These are phyloP conservation scores for Drosophila jambulina DNA, from an alignment of 1,140 invertebrate genomes.

Conservation along the genomic window DNA sequence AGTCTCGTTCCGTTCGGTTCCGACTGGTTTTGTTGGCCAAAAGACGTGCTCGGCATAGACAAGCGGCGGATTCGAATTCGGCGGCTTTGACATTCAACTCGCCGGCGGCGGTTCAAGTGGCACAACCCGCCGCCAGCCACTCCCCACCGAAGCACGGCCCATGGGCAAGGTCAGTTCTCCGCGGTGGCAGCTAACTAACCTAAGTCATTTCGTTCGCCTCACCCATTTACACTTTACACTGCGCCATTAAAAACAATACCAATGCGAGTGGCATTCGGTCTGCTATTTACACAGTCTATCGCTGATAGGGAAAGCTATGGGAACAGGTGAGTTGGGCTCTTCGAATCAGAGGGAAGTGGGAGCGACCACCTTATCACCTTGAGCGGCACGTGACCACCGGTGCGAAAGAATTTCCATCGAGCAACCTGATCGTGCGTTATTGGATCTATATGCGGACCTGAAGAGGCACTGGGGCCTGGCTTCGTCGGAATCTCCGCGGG, in stretches of 20 bases:
- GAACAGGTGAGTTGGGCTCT: slow-evolving; percentile 5
- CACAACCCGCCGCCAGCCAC: slow-evolving; percentile 17
- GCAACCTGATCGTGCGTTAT: slow-evolving; percentile 46
- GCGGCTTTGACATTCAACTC: slow-evolving; percentile 64
- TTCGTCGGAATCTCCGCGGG: slow-evolving; percentile 24
- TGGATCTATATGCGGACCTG: slow-evolving; percentile 12
- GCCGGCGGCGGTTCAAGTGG: slow-evolving; percentile 54
- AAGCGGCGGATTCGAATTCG: slow-evolving; percentile 32
- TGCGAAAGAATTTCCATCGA: slow-evolving; percentile 36
- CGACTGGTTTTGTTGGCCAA: slow-evolving; percentile 18
- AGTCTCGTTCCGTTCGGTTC: slow-evolving; percentile 15
- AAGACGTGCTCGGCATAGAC: slow-evolving; percentile 58
- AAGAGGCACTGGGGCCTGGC: background rate
- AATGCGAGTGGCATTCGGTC: background rate
- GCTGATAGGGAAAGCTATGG: slow-evolving; percentile 36
- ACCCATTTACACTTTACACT: slow-evolving; percentile 60
- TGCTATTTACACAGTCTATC: slow-evolving; percentile 46
- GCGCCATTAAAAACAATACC: slow-evolving; percentile 42
- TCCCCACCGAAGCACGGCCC: slow-evolving; percentile 2
- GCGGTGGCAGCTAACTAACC: slow-evolving; percentile 45
- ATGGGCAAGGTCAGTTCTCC: slow-evolving; percentile 51
- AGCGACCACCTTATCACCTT: slow-evolving; percentile 56
- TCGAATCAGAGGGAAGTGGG: background rate
- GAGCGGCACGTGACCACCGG: slow-evolving; percentile 51
- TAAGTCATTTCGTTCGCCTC: slow-evolving; percentile 35